These are phyloP conservation scores for Standfussiana lucernea DNA, from an alignment of 2,888 invertebrate genomes.

Conservation along the genomic window DNA sequence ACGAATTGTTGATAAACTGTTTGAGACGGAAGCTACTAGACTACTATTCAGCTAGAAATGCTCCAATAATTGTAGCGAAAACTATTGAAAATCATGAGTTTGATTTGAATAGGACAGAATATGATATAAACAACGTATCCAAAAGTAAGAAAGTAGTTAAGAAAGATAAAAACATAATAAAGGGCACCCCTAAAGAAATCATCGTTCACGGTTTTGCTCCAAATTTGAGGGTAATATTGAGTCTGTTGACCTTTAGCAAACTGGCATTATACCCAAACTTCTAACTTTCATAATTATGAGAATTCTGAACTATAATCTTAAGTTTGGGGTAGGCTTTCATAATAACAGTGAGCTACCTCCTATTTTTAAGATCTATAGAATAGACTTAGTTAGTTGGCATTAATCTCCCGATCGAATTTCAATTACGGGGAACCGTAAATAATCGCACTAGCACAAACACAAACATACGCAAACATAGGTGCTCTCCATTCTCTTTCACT, in stretches of 20 bases:
- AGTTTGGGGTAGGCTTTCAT: conserved; percentile 8
- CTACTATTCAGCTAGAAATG: not conserved
- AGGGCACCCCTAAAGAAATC: conserved; percentile 4
- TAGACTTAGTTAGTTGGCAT: not conserved
- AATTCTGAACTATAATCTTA: conserved; percentile 28
- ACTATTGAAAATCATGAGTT: not conserved
- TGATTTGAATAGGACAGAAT: not conserved
- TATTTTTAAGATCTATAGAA: conserved; percentile 10
- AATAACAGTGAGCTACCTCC: not conserved
- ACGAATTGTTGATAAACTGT: not conserved
- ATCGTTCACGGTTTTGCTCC: conserved; percentile 12
- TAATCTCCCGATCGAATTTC: not conserved
- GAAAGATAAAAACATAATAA: not conserved
- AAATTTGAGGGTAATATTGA: conserved; percentile 29
- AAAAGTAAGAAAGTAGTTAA: not conserved
- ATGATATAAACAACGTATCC: not conserved
- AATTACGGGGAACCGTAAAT: too few species aligned
- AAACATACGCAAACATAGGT: not conserved
- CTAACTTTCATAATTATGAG: conserved; percentile 28
- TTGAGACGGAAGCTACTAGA: not conserved
- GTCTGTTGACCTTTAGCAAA: conserved; percentile 27
- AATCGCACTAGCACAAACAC: too few species aligned
- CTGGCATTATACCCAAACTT: conserved; percentile 34
- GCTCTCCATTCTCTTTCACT: not conserved
- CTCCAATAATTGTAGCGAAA: not conserved